Base-by-base conservation (phyloP, 2,888 invertebrate species). In the Cantharis lateralis region DNA sequence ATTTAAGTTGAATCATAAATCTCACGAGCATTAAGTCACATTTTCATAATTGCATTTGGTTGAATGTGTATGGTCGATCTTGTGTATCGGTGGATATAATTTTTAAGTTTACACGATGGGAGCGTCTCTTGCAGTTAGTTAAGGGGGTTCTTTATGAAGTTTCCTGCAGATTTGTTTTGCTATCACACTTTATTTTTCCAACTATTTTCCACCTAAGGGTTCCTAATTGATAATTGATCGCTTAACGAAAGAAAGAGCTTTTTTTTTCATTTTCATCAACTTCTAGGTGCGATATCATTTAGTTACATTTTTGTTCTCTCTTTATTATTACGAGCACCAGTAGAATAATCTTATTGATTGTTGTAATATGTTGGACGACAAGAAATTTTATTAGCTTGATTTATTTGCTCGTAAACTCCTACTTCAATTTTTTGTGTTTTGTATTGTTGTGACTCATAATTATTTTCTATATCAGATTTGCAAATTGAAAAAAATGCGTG, bases 11-110 rank as follows among this genome's bases (percentile, higher is more conserved):
- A 83, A 83, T 83, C 86, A 87, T 88, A 88, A 88, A 88, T 88
- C 87, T 87, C 85, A 81, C 72, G 84, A 86, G 87, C 87, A 88
- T 88, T 88, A 88, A 88, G 87, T 87, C 87, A 87, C 87, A 87
- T 88, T 88, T 88, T 87, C 87, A 87, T 87, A 88, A 87, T 88
- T 88, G 87, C 87, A 87, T 87, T 88, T 87, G 86, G 85, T 74
- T 32, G 73, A 71, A 73, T 73, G 76, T 48, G 70, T 32, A 71
- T 62, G 82, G 82, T 83, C 82, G 75, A 78, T 78, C 72, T 78
- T 73, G 28, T 20, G 71, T 69, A 70, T 78, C 70, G 75, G 75
- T 61, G 13, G 71, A 68, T 71, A 74, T 70, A 62, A 70, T 73
- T 76, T 76, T 76, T 68, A 71, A 71, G 71, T 64, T 70, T 70